phyloP scores from a whole-genome alignment of 2,888 invertebrate genomes.

The Shargacucullia verbasci region DNA sequence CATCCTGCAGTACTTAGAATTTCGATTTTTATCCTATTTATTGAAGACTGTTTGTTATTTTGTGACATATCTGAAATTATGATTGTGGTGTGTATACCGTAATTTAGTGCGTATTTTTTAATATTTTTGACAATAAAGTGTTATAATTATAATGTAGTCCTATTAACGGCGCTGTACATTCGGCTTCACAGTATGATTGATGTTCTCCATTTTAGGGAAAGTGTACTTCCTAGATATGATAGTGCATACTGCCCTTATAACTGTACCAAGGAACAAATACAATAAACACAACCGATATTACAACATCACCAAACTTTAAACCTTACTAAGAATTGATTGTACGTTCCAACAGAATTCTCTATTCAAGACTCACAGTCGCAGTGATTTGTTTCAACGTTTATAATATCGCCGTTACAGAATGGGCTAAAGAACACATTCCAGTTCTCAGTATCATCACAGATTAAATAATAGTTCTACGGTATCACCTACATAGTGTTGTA shows the following conservation, averaged over 20 bases:
- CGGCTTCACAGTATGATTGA: slow-evolving; percentile 28
- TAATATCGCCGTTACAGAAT: no score
- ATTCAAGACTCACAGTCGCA: no score
- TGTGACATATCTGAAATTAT: slow-evolving; percentile 36
- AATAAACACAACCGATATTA: background rate
- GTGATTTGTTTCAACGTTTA: no score
- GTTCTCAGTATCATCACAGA: slow-evolving; percentile 10
- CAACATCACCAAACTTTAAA: background rate
- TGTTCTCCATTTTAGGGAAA: background rate
- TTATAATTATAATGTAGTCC: slow-evolving; percentile 37
- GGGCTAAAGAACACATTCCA: background rate
- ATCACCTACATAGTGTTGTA: slow-evolving; percentile 36
- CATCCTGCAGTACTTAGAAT: slow-evolving; percentile 42
- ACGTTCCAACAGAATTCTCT: no score
- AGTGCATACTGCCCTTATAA: no score
- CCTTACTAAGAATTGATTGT: no score
- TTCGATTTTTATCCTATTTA: slow-evolving; percentile 25
- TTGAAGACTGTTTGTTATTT: slow-evolving; percentile 48
- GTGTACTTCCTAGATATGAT: no score
- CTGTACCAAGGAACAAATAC: background rate
- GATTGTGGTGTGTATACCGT: slow-evolving; percentile 26
- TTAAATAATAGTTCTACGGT: no score
- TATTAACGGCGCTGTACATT: slow-evolving; percentile 42
- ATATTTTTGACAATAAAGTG: slow-evolving; percentile 56
- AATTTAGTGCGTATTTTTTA: slow-evolving; percentile 39